Evolutionary conservation across 2,113 vertebrate species (phyloP), one percentile per base, ranked within the genome.

Genomic region (Colistium nudipinnis): DNA sequence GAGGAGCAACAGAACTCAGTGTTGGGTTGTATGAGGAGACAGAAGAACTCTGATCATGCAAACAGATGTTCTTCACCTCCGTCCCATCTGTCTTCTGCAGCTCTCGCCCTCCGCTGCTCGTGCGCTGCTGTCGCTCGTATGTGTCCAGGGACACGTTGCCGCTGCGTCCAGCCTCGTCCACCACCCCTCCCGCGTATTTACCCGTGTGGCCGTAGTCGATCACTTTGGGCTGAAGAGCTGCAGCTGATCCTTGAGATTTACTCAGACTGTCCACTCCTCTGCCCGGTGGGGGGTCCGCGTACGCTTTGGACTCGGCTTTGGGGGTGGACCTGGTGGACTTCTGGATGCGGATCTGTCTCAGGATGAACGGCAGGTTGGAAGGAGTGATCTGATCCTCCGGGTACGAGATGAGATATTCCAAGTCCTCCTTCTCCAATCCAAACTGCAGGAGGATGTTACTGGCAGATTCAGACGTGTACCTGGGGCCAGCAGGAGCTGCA

Each of bases 191-290:
- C n/a, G n/a, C 56, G 6, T 94, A 97, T 80, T 95, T 97, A n/a
- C 95, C 94, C 10, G 92, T 94, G 52, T 98, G 96, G 78, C 96
- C 96, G 25, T 98, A 99, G 76, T 98, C 97, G 41, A 98, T 97
- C 13, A 98, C 95, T 82, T 96, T 96, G 28, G 92, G 91, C 53
- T 94, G 80, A 3, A 82, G 92, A 35, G 70, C 78, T 20, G 91
- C 54, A 14, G 86, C 28, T 9, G 67, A 17, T 20, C n/a, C n/a
- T 19, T 10, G 10, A 6, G 66, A 69, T 22, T 12, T 10, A 25
- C 24, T 56, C 8, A 59, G 44, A 48, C n/a, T 59, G 38, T 55
- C 45, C 51, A 19, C 6, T 6, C 31, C 62, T 67, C 55, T 54
- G 20, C 17, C 55, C 83, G 74, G 19, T 24, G 45, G 64, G 36